Conservation (phyloP, 2,797 vertebrate genomes). For the Myiotriccus ornatus region DNA sequence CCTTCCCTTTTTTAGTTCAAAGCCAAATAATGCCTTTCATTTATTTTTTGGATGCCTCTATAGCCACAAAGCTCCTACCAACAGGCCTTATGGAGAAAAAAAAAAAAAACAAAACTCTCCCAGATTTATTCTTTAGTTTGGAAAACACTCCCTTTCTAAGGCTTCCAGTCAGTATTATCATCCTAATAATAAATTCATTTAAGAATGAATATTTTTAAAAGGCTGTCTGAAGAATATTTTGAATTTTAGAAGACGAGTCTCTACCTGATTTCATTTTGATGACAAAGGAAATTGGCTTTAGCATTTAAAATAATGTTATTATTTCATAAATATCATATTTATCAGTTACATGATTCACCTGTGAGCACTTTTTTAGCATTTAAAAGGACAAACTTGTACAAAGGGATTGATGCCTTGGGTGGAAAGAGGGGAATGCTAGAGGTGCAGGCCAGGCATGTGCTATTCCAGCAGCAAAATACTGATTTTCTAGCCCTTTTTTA, state of each 20-base stretch:
- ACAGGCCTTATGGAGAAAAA: background rate
- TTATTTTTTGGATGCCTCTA: background rate
- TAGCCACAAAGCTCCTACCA: background rate
- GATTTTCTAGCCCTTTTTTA: background rate
- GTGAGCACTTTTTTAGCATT: background rate
- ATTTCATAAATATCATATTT: accelerated
- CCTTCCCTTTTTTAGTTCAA: background rate
- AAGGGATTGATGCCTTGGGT: background rate
- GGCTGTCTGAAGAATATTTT: background rate
- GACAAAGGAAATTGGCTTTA: background rate
- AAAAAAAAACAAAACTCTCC: background rate
- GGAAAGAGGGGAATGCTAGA: background rate
- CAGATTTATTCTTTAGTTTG: background rate
- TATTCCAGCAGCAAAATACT: background rate
- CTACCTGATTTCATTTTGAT: background rate
- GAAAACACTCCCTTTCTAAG: background rate
- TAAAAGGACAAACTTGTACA: accelerated
- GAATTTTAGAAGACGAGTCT: accelerated
- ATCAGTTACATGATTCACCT: background rate
- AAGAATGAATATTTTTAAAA: background rate
- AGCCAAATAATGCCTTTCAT: background rate
- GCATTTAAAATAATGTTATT: background rate
- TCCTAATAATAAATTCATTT: background rate
- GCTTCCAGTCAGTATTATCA: background rate
- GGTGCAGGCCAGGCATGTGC: accelerated